Base-by-base conservation (phyloP, 2,797 vertebrate species). In the Aselliscus stoliczkanus region DNA sequence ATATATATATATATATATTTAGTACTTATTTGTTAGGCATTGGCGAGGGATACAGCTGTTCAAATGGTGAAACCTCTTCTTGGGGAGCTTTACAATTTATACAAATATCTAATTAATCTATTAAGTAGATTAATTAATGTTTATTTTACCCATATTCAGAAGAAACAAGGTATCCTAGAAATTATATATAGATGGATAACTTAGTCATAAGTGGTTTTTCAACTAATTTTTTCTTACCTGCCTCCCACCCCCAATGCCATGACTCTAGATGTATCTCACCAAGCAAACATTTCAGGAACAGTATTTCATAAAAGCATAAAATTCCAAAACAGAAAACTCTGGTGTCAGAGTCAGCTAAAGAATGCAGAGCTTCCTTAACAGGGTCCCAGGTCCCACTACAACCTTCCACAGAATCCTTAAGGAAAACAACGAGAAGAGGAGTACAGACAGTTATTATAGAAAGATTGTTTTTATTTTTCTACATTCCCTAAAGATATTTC, bases 101-200 rank as follows among this genome's bases (percentile, higher is more conserved):
- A 62, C 47, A 80, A 72, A 60, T 87, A 69, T 69, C 11, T 52
- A 80, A 64, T 37, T 88, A 93, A 47, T 62, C 29, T 79, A 58
- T 21, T 47, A 27, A 80, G 67, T 31, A 69, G 52, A 76, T 93
- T 76, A 85, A 42, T 80, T 86, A 44, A 52, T 76, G 23, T 70
- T 18, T 96, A 42, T 70, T 81, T 25, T 70, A 58, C 34, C 65
- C 25, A 69, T 47, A 42, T 34, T 31, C 15, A 81, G 42, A 93
- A 83, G 20, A n/a, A 94, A 93, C 10, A 72, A 50, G 29, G 42
- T 76, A 52, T 92, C 34, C 82, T 75, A 69, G 64, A 95, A 94
- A 88, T 92, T 76, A 56, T 29, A 67, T 4, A 34, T 11, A 80
- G 60, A 76, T 23, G 58, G 37, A 80, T 81, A 88, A 81, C 52